A percentile compares a stretch with the other conserved stretches of the same genome.
phyloP scores from a whole-genome alignment of 35 echinoderm and acorn worm species.

The Holothuria glaberrima region DNA sequence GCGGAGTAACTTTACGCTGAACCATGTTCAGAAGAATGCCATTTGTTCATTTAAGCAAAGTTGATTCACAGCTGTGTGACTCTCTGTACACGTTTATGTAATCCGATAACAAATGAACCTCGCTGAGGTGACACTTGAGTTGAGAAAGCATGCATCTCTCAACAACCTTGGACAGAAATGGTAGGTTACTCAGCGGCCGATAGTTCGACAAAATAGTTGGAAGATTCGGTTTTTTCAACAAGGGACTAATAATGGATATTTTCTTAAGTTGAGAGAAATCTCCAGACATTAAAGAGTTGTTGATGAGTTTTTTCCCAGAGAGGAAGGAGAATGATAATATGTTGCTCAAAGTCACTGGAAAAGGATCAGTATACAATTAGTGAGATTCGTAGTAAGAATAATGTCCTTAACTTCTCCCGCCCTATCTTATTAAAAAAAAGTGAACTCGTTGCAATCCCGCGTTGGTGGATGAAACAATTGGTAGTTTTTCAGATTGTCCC shows the following conservation, averaged over 20 bases:
- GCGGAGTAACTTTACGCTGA: not conserved
- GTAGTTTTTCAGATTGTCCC: not conserved
- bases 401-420: not conserved
- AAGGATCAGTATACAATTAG: not conserved
- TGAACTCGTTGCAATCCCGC: not conserved
- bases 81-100: slow-evolving; percentile 12
- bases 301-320: slow-evolving; percentile 6
- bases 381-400: not conserved
- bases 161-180: not conserved
- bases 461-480: not conserved
- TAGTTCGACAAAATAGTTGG: slow-evolving; percentile 1
- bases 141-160: slow-evolving; percentile 25
- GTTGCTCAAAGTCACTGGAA: slow-evolving; percentile 10
- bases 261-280: not conserved
- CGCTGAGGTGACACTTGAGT: not conserved
- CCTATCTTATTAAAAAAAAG: not conserved
- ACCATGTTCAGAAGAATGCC: not conserved
- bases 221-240: not conserved
- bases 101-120: not conserved
- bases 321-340: slow-evolving; percentile 4
- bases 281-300: not conserved
- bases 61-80: slow-evolving; percentile 3
- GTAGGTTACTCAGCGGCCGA: slow-evolving; percentile 5
- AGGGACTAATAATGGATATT: not conserved
- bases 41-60: slow-evolving; percentile 12